Evolutionary conservation across 2,113 vertebrate genomes (phyloP), one percentile per base, ranked within the genome.

Genomic region (Zapornia atra): DNA sequence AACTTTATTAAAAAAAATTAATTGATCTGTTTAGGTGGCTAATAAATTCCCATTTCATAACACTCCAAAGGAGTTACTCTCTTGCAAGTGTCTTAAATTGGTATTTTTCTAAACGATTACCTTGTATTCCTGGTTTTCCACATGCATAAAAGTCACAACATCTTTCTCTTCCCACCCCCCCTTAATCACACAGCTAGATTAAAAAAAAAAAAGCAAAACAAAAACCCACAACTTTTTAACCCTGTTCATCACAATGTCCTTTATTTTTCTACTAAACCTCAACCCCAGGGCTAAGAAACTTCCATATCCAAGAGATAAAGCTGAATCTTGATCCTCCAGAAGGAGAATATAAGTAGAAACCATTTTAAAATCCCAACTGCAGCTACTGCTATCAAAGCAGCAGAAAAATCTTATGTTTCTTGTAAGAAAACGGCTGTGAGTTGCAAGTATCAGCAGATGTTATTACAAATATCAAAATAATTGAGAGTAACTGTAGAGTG

Each of bases 291-390:
- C 46, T 70, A 69, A 81, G 40, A 81, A 72, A 40, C 31, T 57
- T 82, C 50, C 54, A 46, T 19, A 79, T 28, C 10, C 56, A 76
- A 40, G 46, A 92, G 33, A 75, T 6, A 50, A 1, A 65, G 76
- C 17, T 54, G 61, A 59, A 56, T 16, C 31, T 80, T 54, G 65
- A 59, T 56, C 15, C 28, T 80, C 53, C 34, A 92, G 38, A 61
- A 80, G 22, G n/a, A 48, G 3, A 7, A 6, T 20, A 78, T 6
- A 21, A 88, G 28, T 1, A 88, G 76, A 92, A 96, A 90, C 8
- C 50, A 81, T 86, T 81, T 73, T 81, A 29, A 51, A 93, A 86
- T 68, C 38, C n/a, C 66, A 79, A 56, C 34, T 82, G 54, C 84
- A 90, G 57, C 34, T 71, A 51, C 26, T 75, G 85, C 22, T 70